Conservation (phyloP, 64 coral and sea anemone genomes). For the Montipora efflorescens region DNA sequence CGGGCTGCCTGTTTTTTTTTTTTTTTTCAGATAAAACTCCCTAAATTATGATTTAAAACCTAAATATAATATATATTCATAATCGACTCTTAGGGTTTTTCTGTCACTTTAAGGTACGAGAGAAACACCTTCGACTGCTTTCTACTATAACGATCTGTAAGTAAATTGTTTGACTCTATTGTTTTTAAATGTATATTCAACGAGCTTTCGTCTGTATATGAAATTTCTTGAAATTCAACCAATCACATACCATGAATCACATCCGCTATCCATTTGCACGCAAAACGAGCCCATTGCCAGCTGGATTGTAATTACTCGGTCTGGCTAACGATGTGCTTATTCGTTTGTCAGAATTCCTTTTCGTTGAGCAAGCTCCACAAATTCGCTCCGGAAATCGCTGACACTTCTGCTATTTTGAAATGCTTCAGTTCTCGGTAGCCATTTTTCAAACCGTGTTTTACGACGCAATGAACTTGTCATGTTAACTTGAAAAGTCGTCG, state of each 20-base stretch:
- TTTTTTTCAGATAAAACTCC: too few species aligned
- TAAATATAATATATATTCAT: too few species aligned
- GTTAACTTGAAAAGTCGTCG: conserved; percentile 1
- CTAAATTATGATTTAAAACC: too few species aligned
- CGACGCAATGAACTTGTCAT: not conserved
- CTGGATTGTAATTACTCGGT: conserved; percentile 2
- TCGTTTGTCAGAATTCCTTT: conserved; percentile 2
- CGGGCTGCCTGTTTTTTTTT: too few species aligned
- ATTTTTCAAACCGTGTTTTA: not conserved
- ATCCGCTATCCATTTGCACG: not conserved
- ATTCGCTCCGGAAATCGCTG: conserved; percentile 23
- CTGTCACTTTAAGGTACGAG: not conserved
- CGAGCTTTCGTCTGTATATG: not conserved
- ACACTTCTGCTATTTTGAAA: not conserved
- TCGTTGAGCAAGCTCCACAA: not conserved
- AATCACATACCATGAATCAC: not conserved
- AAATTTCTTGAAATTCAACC: not conserved
- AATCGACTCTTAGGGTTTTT: not conserved
- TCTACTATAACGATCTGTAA: not conserved
- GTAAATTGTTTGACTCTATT: not conserved
- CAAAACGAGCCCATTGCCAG: conserved; percentile 20
- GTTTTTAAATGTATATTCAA: conserved; percentile 18
- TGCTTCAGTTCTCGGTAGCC: not conserved
- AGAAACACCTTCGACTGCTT: not conserved
- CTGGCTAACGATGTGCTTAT: not conserved